Evolutionary conservation across 1,140 invertebrate genomes (phyloP).

Genomic region (Leptinotarsa undecemlineata): DNA sequence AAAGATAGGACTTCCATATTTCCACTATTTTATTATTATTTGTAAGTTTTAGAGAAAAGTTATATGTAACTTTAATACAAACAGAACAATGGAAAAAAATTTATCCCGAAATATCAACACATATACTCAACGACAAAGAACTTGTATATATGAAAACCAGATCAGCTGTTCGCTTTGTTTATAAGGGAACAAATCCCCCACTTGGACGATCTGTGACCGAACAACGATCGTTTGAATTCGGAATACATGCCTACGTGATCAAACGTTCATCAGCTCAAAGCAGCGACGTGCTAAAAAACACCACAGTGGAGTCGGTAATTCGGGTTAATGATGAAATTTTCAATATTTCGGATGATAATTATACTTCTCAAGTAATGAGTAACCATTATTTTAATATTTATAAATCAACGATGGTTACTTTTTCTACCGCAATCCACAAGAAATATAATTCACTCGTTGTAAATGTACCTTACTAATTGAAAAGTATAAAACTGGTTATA

Average conservation of each 20-base stretch:
- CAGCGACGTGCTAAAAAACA: no score
- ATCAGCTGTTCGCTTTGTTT: slow-evolving; percentile 36
- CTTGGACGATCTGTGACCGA: slow-evolving; percentile 1
- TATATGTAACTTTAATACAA: slow-evolving; percentile 28
- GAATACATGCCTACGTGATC: slow-evolving; percentile 36
- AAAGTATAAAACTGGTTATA: no score
- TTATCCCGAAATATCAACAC: slow-evolving; percentile 33
- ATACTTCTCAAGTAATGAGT: no score
- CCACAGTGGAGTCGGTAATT: no score
- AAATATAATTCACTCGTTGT: no score
- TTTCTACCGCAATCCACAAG: no score
- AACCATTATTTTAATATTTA: no score
- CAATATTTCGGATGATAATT: no score
- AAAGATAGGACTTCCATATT: slow-evolving; percentile 42
- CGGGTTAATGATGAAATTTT: no score
- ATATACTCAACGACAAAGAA: not conserved
- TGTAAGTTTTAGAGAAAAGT: no score
- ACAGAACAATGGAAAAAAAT: slow-evolving; percentile 33
- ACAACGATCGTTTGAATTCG: slow-evolving; percentile 1
- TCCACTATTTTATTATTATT: not conserved
- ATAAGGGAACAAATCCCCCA: slow-evolving; percentile 34
- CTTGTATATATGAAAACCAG: slow-evolving; percentile 1
- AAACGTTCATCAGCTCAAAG: slow-evolving; percentile 11
- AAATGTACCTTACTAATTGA: no score
- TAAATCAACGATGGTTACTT: no score